A percentile compares a stretch with the other conserved stretches of the same genome.
Conservation (phyloP, 1,140 invertebrate species). For the Drosophila asahinai region DNA sequence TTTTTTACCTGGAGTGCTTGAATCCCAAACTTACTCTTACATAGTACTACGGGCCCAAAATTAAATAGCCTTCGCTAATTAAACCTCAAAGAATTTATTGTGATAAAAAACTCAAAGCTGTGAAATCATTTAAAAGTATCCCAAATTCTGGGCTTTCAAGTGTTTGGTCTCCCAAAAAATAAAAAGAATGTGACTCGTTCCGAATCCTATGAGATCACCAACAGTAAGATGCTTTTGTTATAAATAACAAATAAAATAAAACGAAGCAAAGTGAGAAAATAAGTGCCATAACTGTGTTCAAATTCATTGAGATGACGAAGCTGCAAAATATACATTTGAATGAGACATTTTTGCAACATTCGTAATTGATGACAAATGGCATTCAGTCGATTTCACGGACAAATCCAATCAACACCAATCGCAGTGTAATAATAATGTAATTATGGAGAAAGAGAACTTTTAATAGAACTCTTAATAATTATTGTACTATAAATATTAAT, state of each 20-base stretch:
- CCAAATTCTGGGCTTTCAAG: constrained; percentile 10
- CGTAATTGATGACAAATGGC: constrained; percentile 22
- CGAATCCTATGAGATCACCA: constrained; percentile 59
- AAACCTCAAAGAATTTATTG: constrained; percentile 1
- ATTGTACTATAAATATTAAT: constrained; percentile 35
- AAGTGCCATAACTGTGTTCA: constrained; percentile 15
- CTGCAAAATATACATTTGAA: not conserved
- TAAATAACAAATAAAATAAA: constrained; percentile 36
- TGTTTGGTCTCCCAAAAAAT: constrained; percentile 8
- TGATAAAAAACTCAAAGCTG: constrained; percentile 2
- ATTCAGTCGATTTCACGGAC: not conserved
- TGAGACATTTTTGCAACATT: constrained; percentile 11
- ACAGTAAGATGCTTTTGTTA: constrained; percentile 30
- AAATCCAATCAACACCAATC: not conserved
- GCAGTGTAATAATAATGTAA: constrained; percentile 22
- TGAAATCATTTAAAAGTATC: constrained; percentile 15
- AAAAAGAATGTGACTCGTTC: constrained; percentile 25
- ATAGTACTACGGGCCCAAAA: not conserved
- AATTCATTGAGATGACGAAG: constrained; percentile 17
- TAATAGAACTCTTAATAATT: constrained; percentile 15
- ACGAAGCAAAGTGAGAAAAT: constrained; percentile 10
- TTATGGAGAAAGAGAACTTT: constrained; percentile 21
- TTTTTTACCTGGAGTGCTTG: not conserved
- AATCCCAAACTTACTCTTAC: not conserved
- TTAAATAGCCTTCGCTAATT: not conserved